phyloP scores from a whole-genome alignment of 2,113 vertebrate genomes.

The Rhinolophus sinicus region DNA sequence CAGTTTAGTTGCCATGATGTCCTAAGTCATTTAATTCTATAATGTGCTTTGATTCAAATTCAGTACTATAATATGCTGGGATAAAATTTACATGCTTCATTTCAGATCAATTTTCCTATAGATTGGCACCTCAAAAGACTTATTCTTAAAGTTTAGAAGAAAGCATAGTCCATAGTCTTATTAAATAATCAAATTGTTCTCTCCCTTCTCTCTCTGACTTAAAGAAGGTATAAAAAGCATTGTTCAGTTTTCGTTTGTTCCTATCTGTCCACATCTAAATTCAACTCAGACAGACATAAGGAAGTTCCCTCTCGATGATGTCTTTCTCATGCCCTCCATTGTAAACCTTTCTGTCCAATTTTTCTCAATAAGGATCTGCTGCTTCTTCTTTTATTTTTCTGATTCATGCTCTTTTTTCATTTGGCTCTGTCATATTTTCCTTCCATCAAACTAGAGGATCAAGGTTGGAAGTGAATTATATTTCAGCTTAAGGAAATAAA shows the following conservation, averaged over 20 bases:
- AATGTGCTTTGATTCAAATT: not conserved
- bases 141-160: not conserved
- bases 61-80: not conserved
- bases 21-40: not conserved
- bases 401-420: not conserved
- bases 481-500: not conserved
- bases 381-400: not conserved
- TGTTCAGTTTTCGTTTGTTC: not conserved
- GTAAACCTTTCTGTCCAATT: not conserved
- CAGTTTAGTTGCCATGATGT: not conserved
- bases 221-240: not conserved
- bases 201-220: not conserved
- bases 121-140: not conserved
- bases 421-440: not conserved
- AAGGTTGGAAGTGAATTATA: not conserved
- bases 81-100: not conserved
- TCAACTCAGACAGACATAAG: not conserved
- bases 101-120: not conserved
- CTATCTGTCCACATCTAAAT: not conserved
- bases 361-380: not conserved
- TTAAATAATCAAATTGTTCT: not conserved
- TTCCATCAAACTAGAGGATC: not conserved
- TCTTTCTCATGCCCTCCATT: not conserved
- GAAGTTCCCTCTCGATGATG: not conserved
- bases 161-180: not conserved